Conservation (phyloP, 92 coral and sea anemone genomes). For the Siderastrea siderea region DNA sequence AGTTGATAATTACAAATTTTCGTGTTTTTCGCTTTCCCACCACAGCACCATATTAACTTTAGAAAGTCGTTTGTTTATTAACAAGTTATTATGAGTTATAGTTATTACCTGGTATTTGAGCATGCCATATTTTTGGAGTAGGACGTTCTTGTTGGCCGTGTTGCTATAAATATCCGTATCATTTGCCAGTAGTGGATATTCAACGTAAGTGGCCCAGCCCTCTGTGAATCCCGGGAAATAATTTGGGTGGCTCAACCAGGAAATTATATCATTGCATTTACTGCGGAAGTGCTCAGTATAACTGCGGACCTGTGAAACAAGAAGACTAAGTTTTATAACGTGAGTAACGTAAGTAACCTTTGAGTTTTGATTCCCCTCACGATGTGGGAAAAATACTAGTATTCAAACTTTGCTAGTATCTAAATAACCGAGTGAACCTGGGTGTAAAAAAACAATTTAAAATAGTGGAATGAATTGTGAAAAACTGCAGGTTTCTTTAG, state of each 20-base stretch:
- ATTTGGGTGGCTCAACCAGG: conserved; percentile 62
- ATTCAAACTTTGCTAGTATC: too few relatives aligned
- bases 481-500: too few relatives aligned
- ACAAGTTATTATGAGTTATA: not conserved
- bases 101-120: conserved; percentile 30
- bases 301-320: conserved; percentile 76
- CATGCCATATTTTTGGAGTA: conserved; percentile 84
- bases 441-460: too few relatives aligned
- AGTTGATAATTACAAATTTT: too few relatives aligned
- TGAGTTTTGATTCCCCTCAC: too few relatives aligned
- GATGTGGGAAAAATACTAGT: too few relatives aligned
- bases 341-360: too few relatives aligned
- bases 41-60: too few relatives aligned
- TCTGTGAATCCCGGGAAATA: conserved; percentile 92
- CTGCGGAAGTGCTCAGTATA: conserved; percentile 64
- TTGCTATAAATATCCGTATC: conserved; percentile 77
- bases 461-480: too few relatives aligned
- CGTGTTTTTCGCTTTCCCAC: not conserved
- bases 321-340: too few relatives aligned
- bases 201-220: conserved; percentile 97
- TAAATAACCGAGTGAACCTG: too few relatives aligned
- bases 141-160: conserved; percentile 29
- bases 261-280: conserved; percentile 49
- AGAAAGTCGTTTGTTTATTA: not conserved
- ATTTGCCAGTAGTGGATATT: conserved; percentile 71